Evolutionary conservation across 2,888 invertebrate genomes (phyloP), one percentile per base, ranked within the genome.

Genomic region (Meteorus cinctellus): DNA sequence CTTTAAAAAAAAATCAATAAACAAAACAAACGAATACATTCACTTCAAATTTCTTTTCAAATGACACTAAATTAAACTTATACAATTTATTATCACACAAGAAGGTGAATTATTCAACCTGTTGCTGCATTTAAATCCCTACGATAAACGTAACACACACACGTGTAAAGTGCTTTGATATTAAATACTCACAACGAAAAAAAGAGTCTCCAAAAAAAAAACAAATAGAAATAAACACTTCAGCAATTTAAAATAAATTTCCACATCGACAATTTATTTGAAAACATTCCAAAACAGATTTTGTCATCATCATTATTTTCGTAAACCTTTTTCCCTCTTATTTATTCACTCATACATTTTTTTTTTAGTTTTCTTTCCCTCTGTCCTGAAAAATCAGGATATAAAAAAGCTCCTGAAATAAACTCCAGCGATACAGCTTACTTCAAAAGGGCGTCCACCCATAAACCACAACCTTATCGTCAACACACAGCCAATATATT

Each of bases 401-500:
- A 41, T 12, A 12, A 41, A 41, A 41, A 2, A 10, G 12, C 41
- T 41, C 12, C 41, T 48, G 48, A 5, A 48, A 48, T 48, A 48
- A 55, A 55, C 19, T 10, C 8, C 19, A 24, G 2, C 55, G 10
- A 55, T 62, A 51, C 51, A 62, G 72, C 65, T 72, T 65, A 72
- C 63, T 36, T 31, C 59, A 51, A 65, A 62, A 78, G 62, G 70
- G 70, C 70, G 78, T 68, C 68, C 19, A 51, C 73, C 75, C 63
- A 75, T 75, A 78, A 73, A 78, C 73, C 51, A 62, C 31, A 10
- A 29, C 27, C 41, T 72, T 78, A 78, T 75, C 73, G 75, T 73
- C 70, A 78, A 74, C 75, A 76, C 63, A 68, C 60, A 72, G 72
- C 67, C 67, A 60, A 67, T 72, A 72, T 48, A 72, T 59, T 45